phyloP scores from a whole-genome alignment of 1,140 invertebrate species.

The Caerostris extrusa region DNA sequence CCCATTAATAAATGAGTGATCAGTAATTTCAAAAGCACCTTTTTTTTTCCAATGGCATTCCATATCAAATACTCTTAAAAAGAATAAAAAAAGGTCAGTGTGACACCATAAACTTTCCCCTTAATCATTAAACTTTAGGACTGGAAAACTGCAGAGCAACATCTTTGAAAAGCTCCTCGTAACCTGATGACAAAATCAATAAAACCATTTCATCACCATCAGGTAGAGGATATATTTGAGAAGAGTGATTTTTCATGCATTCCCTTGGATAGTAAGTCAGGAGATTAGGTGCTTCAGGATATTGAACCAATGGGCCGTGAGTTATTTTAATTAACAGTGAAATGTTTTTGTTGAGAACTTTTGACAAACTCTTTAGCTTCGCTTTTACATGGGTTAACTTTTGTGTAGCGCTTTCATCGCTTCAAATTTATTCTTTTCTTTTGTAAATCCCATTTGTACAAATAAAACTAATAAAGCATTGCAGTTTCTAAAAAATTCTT shows the following conservation, averaged over 20 bases:
- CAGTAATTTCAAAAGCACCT: not conserved
- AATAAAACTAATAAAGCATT: no score
- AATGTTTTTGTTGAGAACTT: not conserved
- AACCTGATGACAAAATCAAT: conserved; percentile 52
- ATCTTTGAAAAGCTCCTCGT: not conserved
- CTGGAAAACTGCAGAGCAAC: not conserved
- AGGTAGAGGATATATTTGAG: not conserved
- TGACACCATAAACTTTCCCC: not conserved
- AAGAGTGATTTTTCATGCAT: not conserved
- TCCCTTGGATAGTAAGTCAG: not conserved
- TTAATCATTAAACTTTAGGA: conserved; percentile 34
- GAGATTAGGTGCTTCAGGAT: not conserved
- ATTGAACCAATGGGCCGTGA: not conserved
- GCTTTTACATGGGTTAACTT: no score
- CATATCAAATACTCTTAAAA: not conserved
- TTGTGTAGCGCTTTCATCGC: no score
- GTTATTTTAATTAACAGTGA: not conserved
- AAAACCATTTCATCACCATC: not conserved
- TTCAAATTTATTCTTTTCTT: no score
- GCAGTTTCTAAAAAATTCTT: no score
- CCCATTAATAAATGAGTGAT: not conserved
- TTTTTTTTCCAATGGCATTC: not conserved
- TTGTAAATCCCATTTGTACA: no score
- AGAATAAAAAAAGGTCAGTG: not conserved
- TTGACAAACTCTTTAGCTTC: no score